A percentile compares a stretch with the other conserved stretches of the same genome.
These are phyloP conservation scores for Hyposoter didymator DNA, from an alignment of 2,888 invertebrate species.

Conservation along the genomic window DNA sequence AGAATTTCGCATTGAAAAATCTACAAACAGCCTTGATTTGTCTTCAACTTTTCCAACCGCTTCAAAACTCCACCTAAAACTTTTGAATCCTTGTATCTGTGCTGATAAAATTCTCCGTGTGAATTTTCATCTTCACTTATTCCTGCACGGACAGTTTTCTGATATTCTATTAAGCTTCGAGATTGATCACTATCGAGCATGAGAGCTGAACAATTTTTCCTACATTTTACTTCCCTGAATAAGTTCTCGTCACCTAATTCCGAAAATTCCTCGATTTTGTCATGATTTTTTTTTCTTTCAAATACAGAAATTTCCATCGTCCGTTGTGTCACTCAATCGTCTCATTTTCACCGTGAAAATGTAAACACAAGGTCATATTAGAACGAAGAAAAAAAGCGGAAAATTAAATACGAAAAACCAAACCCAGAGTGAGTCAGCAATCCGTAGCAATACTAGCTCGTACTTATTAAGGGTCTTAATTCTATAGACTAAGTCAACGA, in stretches of 20 bases:
- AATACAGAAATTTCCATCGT: not conserved
- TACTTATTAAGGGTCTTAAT: slow-evolving; percentile 62
- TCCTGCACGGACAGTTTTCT: not conserved
- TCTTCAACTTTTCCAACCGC: slow-evolving; percentile 53
- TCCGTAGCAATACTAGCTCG: slow-evolving; percentile 65
- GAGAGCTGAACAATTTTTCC: not conserved
- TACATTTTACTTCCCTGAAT: not conserved
- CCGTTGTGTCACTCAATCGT: slow-evolving; percentile 56
- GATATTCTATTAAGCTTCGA: not conserved
- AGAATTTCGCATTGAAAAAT: slow-evolving; percentile 15
- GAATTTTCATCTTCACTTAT: not conserved
- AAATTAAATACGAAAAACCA: slow-evolving; percentile 3
- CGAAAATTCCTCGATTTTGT: slow-evolving; percentile 7
- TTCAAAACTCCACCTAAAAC: slow-evolving; percentile 35
- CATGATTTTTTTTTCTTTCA: not conserved
- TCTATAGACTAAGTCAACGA: slow-evolving; percentile 54
- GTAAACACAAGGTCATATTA: slow-evolving; percentile 3
- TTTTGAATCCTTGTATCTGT: slow-evolving; percentile 5
- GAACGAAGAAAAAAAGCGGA: slow-evolving; percentile 2
- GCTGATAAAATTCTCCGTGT: not conserved
- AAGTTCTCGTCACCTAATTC: not conserved
- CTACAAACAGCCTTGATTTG: slow-evolving; percentile 12
- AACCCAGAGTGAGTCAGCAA: slow-evolving; percentile 51
- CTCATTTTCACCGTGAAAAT: slow-evolving; percentile 16
- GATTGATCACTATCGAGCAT: not conserved